Evolutionary conservation across 2,888 invertebrate genomes (phyloP), one percentile per base, ranked within the genome.

Genomic region (Apamea monoglypha): DNA sequence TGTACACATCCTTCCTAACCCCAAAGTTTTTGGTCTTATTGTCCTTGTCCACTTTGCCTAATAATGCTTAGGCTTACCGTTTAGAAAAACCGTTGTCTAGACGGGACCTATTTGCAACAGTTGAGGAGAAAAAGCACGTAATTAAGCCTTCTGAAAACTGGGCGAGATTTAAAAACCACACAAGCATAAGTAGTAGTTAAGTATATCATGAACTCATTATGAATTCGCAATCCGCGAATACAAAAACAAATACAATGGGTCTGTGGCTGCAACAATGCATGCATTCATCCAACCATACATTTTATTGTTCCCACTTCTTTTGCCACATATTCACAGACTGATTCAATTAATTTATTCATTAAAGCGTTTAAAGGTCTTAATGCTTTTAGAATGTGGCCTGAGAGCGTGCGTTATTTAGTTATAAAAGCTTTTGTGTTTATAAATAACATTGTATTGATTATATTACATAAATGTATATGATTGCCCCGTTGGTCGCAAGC

Each of bases 191-290:
- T 56, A 32, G 73, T 79, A 75, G 76, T 71, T 44, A 36, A 74
- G 59, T 64, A 66, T 72, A 83, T 67, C 25, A 75, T 74, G 89
- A 86, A 91, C 93, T 94, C 93, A 94, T 94, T 94, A 93, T 92
- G 91, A 91, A 91, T 89, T 86, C 88, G 85, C 86, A 88, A 87
- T 89, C 88, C 82, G 86, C 81, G 78, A 87, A 87, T 84, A 86
- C 84, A 84, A 85, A 88, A 86, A 84, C 85, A 81, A 85, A 88
- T 70, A 93, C 93, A 94, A 94, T 93, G 88, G 92, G 85, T 83
- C 86, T 89, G 90, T 91, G 90, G 88, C 90, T 89, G 91, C 91
- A 91, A 94, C 93, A 95, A 94, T 94, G 93, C 91, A 92, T 90
- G 91, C 93, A 93, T 94, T 94, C 94, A 92, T 79, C 79, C 85